Percentiles rank a stretch among this genome's conserved stretches.
Evolutionary conservation across 1,140 invertebrate genomes (phyloP).

Genomic region (Sitophilus oryzae): DNA sequence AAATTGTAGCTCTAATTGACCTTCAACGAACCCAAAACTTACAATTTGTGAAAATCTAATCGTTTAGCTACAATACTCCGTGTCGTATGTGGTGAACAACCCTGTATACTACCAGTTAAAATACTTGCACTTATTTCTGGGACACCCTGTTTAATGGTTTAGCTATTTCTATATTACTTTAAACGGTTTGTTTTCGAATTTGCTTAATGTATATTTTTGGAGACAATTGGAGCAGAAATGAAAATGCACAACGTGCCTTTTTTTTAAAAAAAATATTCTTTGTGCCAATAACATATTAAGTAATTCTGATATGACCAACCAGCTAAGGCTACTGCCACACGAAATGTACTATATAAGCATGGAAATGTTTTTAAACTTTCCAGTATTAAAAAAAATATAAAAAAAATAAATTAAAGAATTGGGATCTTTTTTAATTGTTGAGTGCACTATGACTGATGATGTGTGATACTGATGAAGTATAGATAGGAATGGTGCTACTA

Average conservation of each 20-base stretch:
- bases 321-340: conserved; percentile 38
- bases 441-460: conserved; percentile 21
- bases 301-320: conserved; percentile 26
- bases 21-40: no score
- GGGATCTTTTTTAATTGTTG: conserved; percentile 3
- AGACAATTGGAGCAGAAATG: conserved; percentile 11
- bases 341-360: conserved; percentile 15
- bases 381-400: background rate
- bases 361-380: no score
- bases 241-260: conserved; percentile 33
- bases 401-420: background rate
- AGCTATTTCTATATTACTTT: no score
- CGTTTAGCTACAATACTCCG: no score
- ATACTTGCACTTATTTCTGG: no score
- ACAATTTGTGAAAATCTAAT: no score
- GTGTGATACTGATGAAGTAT: conserved; percentile 24
- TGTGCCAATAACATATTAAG: conserved; percentile 31
- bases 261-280: conserved; percentile 34
- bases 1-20: no score
- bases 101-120: no score
- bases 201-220: conserved; percentile 3
- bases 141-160: no score
- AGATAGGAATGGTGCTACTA: conserved; percentile 25
- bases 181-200: background rate
- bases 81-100: no score